phyloP scores from a whole-genome alignment of 2,113 vertebrate species.

The Lathamus discolor region DNA sequence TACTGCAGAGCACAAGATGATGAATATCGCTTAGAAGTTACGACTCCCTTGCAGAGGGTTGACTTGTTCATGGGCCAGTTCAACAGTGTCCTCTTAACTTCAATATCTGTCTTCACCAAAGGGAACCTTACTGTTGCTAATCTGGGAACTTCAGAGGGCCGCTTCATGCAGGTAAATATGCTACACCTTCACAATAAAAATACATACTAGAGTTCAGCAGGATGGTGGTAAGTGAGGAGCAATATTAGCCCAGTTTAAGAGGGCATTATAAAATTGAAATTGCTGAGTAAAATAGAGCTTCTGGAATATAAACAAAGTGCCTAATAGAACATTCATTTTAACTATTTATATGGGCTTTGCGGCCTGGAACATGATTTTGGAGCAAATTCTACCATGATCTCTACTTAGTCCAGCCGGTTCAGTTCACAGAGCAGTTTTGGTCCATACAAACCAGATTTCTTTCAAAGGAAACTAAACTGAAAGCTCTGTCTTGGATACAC shows the following conservation, averaged over 20 bases:
- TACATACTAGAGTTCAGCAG: background rate
- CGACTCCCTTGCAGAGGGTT: conserved; percentile 84
- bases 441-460: background rate
- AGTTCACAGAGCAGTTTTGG: background rate
- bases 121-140: conserved; percentile 86
- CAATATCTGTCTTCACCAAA: conserved; percentile 84
- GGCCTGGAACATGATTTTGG: background rate
- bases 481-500: background rate
- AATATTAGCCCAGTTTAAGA: background rate
- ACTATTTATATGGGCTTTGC: background rate
- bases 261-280: background rate
- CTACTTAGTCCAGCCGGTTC: background rate
- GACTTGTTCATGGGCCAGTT: conserved; percentile 91
- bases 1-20: conserved; percentile 86
- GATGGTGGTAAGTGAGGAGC: background rate
- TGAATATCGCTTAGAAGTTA: conserved; percentile 91
- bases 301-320: background rate
- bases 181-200: background rate
- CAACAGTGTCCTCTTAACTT: conserved; percentile 87
- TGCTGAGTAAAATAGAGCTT: background rate
- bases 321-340: background rate
- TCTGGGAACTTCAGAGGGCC: conserved; percentile 88
- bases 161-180: conserved; percentile 88
- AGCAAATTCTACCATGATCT: background rate
- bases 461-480: background rate